These are phyloP conservation scores for Cerastis rubricosa DNA, from an alignment of 2,888 invertebrate genomes.

Conservation along the genomic window DNA sequence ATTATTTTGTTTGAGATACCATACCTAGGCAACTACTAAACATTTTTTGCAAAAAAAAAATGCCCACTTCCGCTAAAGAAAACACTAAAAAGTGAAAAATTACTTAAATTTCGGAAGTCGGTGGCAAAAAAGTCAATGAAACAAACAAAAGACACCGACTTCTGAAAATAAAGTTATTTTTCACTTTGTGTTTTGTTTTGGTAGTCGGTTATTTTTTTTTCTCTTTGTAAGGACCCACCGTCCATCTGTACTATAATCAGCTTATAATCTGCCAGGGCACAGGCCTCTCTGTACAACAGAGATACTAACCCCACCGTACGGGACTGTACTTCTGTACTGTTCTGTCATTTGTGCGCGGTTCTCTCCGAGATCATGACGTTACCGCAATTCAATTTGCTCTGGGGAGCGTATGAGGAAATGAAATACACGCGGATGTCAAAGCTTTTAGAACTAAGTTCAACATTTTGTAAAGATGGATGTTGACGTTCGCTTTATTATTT, in stretches of 20 bases:
- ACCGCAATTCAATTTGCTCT: conserved; percentile 57
- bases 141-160: no score
- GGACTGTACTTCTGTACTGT: conserved; percentile 4
- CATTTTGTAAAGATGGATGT: conserved; percentile 28
- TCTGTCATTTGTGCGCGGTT: conserved; percentile 1
- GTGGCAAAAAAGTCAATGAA: no score
- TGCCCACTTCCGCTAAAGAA: no score
- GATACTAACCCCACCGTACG: background rate
- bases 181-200: no score
- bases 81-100: no score
- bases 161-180: no score
- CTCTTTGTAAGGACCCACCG: background rate
- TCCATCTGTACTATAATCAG: background rate
- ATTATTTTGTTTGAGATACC: no score
- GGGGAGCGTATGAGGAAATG: conserved; percentile 51
- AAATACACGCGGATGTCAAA: conserved; percentile 48
- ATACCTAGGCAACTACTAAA: no score
- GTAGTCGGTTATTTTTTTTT: no score
- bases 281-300: background rate
- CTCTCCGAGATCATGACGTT: conserved; percentile 46
- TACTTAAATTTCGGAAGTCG: no score
- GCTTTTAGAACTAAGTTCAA: conserved; percentile 38
- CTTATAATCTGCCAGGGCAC: background rate
- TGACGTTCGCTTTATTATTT: conserved; percentile 17
- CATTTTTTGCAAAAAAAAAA: no score